phyloP scores from a whole-genome alignment of 2,113 vertebrate species.

The Dolichotis patagonum region DNA sequence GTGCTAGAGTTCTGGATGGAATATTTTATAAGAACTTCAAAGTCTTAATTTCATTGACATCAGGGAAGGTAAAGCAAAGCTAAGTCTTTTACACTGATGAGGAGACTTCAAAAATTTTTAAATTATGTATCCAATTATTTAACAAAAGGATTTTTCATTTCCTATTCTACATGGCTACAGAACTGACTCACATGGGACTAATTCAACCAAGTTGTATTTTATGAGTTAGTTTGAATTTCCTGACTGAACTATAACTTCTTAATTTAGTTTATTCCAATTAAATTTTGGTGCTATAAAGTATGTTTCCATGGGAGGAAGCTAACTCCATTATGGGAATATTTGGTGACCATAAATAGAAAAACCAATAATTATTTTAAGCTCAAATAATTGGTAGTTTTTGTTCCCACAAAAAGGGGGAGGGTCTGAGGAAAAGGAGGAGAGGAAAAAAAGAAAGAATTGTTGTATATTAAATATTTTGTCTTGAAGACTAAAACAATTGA shows the following conservation, averaged over 20 bases:
- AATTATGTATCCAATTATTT: constrained; percentile 6
- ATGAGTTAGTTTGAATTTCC: constrained; percentile 58
- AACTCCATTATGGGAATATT: constrained; percentile 7
- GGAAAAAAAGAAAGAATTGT: neutral
- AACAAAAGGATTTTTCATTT: constrained; percentile 55
- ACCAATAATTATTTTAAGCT: constrained; percentile 19
- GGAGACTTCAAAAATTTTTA: neutral
- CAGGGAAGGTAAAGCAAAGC: neutral
- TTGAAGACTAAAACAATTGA: neutral
- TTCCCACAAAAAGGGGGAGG: neutral
- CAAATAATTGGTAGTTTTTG: constrained; percentile 36
- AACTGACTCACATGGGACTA: neutral
- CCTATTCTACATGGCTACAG: constrained; percentile 6
- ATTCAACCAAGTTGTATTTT: constrained; percentile 68
- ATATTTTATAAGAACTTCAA: neutral
- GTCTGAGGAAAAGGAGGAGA: neutral
- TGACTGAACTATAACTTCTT: constrained; percentile 71
- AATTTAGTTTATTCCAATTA: constrained; percentile 57
- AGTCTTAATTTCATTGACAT: neutral
- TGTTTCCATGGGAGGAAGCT: constrained; percentile 39
- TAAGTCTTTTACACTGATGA: neutral
- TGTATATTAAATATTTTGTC: neutral
- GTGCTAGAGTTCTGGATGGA: neutral
- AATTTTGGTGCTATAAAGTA: constrained; percentile 51
- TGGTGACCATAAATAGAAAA: constrained; percentile 54